Percentiles rank a stretch among this genome's conserved stretches.
Evolutionary conservation across 1,140 invertebrate species (phyloP).

Genomic region (Heliconius melpomene): DNA sequence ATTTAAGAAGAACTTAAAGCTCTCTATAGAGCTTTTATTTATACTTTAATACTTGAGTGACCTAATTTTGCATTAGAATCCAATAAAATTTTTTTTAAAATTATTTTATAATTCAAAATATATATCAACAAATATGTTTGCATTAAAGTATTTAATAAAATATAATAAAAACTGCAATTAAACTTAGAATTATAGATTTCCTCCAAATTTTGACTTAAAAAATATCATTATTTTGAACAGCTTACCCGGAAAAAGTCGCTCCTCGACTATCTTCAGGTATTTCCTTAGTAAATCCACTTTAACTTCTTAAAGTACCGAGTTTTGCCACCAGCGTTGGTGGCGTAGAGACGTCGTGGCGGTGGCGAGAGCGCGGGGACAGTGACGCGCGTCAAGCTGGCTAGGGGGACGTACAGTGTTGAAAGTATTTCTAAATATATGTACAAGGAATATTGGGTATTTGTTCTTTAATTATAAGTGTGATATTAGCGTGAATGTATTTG

Average conservation of each 20-base stretch:
- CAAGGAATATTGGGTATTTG: conserved; percentile 1
- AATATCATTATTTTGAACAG: neutral
- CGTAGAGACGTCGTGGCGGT: conserved; percentile 15
- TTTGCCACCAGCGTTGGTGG: conserved; percentile 36
- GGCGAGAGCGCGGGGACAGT: conserved; percentile 31
- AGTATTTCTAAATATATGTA: neutral
- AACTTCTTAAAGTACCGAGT: conserved; percentile 39
- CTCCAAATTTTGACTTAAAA: neutral
- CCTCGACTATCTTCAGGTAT: conserved; percentile 42
- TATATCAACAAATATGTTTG: neutral
- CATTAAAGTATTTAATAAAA: no score
- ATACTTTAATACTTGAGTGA: neutral
- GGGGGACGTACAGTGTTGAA: conserved; percentile 18
- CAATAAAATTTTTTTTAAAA: neutral
- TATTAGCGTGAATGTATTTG: neutral
- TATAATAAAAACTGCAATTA: no score
- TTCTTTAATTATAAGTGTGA: neutral
- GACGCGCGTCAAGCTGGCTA: conserved; percentile 19
- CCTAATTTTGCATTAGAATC: neutral
- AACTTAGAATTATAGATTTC: no score
- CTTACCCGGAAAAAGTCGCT: conserved; percentile 41
- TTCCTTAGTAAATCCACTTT: conserved; percentile 45
- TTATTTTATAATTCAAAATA: neutral
- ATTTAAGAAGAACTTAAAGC: neutral
- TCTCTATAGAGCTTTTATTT: neutral